Evolutionary conservation across 2,888 invertebrate species (phyloP).

Genomic region (Synanthedon vespiformis): DNA sequence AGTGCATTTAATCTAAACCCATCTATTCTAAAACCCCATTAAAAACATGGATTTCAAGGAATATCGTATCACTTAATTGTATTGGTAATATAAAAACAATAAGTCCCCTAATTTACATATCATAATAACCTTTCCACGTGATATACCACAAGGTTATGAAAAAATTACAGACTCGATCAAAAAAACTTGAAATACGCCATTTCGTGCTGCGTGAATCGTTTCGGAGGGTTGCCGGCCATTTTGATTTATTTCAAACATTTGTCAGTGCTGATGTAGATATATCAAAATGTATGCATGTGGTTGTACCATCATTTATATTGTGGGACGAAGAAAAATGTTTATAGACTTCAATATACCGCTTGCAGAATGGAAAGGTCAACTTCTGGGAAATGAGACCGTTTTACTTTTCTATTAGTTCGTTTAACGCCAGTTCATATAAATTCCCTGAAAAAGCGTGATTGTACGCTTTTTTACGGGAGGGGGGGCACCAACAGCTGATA

Average conservation of each 20-base stretch:
- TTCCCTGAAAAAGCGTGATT: no score
- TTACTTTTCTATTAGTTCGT: no score
- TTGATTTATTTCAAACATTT: slow-evolving; percentile 53
- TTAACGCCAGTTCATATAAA: no score
- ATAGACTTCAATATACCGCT: slow-evolving; percentile 24
- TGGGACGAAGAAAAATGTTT: slow-evolving; percentile 31
- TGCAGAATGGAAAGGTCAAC: slow-evolving; percentile 29
- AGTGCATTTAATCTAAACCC: no score
- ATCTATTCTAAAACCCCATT: no score
- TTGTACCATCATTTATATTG: slow-evolving; percentile 25
- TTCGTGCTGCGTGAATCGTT: slow-evolving; percentile 30
- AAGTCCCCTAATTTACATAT: background rate
- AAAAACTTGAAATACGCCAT: slow-evolving; percentile 10
- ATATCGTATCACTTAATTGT: no score
- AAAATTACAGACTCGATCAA: slow-evolving; percentile 9
- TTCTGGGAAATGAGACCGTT: slow-evolving; percentile 3
- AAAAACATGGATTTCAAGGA: no score
- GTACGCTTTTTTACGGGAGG: no score
- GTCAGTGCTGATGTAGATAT: slow-evolving; percentile 27
- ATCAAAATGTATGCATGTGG: slow-evolving; percentile 42
- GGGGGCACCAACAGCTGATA: no score
- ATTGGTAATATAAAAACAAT: no score
- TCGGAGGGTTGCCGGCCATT: slow-evolving; percentile 24
- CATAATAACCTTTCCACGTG: background rate
- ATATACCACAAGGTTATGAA: slow-evolving; percentile 4